A percentile compares a stretch with the other conserved stretches of the same genome.
Evolutionary conservation across 1,140 invertebrate genomes (phyloP).

Genomic region (Eufriesea mexicana): DNA sequence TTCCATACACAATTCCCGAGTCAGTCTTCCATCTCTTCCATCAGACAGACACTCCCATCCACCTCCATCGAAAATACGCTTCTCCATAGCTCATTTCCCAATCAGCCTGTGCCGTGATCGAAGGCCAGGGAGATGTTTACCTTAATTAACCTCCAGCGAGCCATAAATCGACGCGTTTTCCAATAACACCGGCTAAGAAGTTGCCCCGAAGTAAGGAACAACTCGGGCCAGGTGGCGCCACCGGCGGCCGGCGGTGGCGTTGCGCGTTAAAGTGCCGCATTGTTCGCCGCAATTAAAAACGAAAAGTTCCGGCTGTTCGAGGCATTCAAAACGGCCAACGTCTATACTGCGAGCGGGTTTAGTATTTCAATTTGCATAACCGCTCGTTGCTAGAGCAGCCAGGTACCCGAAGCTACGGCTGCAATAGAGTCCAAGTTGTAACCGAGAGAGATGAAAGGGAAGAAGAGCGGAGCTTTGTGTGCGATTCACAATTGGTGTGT

Average conservation of each 20-base stretch:
- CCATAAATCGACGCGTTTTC: background rate
- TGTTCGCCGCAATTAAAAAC: constrained; percentile 37
- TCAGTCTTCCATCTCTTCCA: too few species aligned
- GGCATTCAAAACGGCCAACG: background rate
- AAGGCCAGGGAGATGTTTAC: background rate
- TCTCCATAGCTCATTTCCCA: background rate
- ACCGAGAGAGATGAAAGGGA: background rate
- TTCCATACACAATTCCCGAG: too few species aligned
- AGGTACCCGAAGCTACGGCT: background rate
- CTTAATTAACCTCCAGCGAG: constrained; percentile 2
- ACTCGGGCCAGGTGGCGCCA: background rate
- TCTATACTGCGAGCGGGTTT: background rate
- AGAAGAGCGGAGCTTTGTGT: background rate
- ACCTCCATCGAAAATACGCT: background rate
- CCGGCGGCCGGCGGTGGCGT: too few species aligned
- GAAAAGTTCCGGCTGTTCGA: background rate
- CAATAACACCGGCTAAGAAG: background rate
- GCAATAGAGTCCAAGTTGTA: background rate
- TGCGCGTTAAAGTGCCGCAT: background rate
- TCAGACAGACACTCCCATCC: too few species aligned
- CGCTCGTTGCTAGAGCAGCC: background rate
- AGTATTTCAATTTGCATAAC: constrained; percentile 23
- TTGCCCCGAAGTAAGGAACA: background rate
- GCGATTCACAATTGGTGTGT: too few species aligned
- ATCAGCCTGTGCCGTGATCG: too few species aligned